Evolutionary conservation across 1,140 invertebrate species (phyloP).

Genomic region (Hesperophylax magnus): DNA sequence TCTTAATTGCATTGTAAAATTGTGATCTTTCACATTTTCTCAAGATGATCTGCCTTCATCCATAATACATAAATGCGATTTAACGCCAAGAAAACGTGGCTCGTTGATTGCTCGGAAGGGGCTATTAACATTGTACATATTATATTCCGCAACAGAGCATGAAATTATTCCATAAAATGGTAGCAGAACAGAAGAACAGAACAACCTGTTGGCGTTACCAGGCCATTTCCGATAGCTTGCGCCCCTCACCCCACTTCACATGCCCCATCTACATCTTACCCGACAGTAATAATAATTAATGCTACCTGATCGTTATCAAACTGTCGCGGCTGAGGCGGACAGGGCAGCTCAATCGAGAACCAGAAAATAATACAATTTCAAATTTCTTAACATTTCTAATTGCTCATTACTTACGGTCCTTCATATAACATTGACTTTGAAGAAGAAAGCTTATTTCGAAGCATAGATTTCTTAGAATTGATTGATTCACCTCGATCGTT

Average conservation of each 20-base stretch:
- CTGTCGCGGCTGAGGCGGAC: slow-evolving; percentile 17
- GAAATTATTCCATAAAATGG: slow-evolving; percentile 20
- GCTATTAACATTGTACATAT: slow-evolving; percentile 5
- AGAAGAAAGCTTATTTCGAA: too few relatives aligned
- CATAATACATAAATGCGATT: too few relatives aligned
- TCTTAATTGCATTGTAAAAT: too few relatives aligned
- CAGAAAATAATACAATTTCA: neutral
- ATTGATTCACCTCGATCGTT: too few relatives aligned
- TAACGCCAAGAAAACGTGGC: neutral
- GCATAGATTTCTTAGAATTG: too few relatives aligned
- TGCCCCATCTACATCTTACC: neutral
- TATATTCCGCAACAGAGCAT: slow-evolving; percentile 16
- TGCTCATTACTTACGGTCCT: too few relatives aligned
- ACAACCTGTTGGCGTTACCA: slow-evolving; percentile 34
- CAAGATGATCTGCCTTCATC: too few relatives aligned
- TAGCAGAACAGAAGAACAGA: slow-evolving; percentile 18
- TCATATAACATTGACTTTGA: too few relatives aligned
- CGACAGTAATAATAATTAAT: slow-evolving; percentile 35
- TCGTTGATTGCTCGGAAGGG: neutral
- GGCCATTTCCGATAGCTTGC: neutral
- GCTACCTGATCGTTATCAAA: slow-evolving; percentile 43
- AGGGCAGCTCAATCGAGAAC: neutral
- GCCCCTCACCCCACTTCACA: neutral
- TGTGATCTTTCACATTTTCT: too few relatives aligned
- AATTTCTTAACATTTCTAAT: neutral